Evolutionary conservation across 2,113 vertebrate genomes (phyloP), one percentile per base, ranked within the genome.

Genomic region (Clarias batrachus): DNA sequence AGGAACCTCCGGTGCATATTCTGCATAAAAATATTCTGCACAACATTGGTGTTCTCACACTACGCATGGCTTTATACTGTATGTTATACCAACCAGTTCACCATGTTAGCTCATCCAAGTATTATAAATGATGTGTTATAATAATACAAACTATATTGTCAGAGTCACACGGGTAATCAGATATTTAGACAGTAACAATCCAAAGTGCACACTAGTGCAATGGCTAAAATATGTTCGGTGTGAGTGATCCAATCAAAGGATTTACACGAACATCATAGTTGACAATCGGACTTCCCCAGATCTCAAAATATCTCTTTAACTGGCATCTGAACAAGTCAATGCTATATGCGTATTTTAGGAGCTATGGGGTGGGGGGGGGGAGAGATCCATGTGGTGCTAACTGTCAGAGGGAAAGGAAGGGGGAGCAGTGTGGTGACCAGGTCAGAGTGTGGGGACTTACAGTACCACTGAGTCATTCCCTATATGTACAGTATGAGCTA

Each of bases 251-350:
- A 37, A 37, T 37, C 33, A 27, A 87, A 89, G 88, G 90, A 92
- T 93, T 91, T 87, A 88, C 91, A 93, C 92, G 85, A 89, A 80
- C 71, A 37, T 82, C 16, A 63, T 27, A 83, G 59, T 90, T 90
- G 90, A 91, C 90, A 91, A 92, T 92, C 89, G 89, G 86, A 37
- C 73, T 81, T 62, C 78, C 78, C 57, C 73, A 19, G 65, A 37
- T 65, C 89, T 90, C 90, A 90, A 92, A 93, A 94, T 93, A 94
- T 85, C 87, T 4, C 19, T 89, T 92, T 93, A 93, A 93, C 92
- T 92, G 90, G 76, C 86, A 62, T 70, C 87, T 86, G 82, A 89
- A 91, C 60, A 89, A 87, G 88, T 82, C 88, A 73, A 6, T 16
- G 4, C 63, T 89, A 52, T 1, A 88, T 83, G 87, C 91, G 86